Base-by-base conservation (phyloP, 2,888 invertebrate species). In the Drosophila stalkeri region DNA sequence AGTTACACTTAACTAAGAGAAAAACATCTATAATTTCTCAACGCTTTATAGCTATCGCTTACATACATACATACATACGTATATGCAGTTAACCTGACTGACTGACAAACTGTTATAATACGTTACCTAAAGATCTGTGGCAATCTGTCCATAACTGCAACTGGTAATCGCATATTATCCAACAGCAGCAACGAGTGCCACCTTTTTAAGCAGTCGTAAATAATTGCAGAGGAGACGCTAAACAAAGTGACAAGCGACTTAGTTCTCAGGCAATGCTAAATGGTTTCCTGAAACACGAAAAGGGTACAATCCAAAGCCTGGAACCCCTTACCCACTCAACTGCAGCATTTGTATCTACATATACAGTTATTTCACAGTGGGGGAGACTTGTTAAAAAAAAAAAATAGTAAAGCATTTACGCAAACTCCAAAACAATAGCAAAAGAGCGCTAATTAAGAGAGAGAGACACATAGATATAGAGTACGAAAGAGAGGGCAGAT, bases 181-280 rank as follows among this genome's bases (percentile, higher is more conserved):
- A 82, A 80, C 80, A 75, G 67, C 35, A 60, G 14, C 73, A 39
- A 60, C 62, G 60, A 64, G 76, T 74, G 86, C 75, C 83, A 88
- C 83, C 86, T 83, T 83, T 81, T 85, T 80, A 83, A 72, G 69
- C 55, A 51, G 66, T 73, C 73, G 70, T 62, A 81, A 73, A 61
- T 75, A 81, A 87, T 81, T 75, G 67, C 63, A 41, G 67, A 56
- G 43, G 52, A 67, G 73, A 8, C 16, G 52, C 49, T 16, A 57
- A 73, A 64, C 85, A 74, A 82, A 85, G 81, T 85, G 84, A 87
- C 85, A 85, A 69, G 83, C 86, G 73, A 69, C 88, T 85, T 83
- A 71, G 85, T 85, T 85, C 85, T 85, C 85, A 85, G 86, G 88
- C 84, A 72, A 72, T 81, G 86, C 83, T 88, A 86, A 85, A 85